Conservation (phyloP, 2,113 vertebrate species). For the Bungarus multicinctus region DNA sequence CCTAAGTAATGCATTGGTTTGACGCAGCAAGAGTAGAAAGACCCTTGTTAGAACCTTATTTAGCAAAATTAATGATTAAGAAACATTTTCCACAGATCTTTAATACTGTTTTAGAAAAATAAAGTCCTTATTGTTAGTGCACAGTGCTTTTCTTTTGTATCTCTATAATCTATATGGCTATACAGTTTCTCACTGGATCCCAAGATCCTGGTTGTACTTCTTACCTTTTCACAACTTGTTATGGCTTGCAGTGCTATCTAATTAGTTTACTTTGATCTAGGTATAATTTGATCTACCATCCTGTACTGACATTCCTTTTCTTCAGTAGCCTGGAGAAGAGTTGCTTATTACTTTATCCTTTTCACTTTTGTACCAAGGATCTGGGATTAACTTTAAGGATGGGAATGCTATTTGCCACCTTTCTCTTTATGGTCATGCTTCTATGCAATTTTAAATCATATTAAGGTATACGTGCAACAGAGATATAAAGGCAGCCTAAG, state of each 20-base stretch:
- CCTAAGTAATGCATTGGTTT: background rate
- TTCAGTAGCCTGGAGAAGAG: background rate
- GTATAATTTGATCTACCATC: background rate
- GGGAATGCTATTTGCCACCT: slow-evolving; percentile 12
- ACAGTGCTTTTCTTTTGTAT: background rate
- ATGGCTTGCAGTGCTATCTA: background rate
- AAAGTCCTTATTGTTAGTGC: background rate
- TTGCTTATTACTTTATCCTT: background rate
- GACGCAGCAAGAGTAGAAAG: background rate
- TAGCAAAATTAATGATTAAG: background rate
- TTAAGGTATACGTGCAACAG: slow-evolving; percentile 54
- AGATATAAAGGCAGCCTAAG: slow-evolving; percentile 64
- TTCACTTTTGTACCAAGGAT: background rate
- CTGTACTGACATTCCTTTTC: background rate
- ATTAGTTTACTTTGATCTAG: background rate
- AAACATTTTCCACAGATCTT: background rate
- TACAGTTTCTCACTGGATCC: slow-evolving; percentile 1
- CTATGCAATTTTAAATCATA: slow-evolving; percentile 69
- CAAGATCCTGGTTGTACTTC: background rate
- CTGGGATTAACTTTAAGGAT: slow-evolving; percentile 18
- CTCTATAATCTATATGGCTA: background rate
- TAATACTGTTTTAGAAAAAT: background rate
- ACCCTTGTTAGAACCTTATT: background rate
- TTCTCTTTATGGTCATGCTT: slow-evolving; percentile 33
- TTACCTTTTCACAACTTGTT: background rate